These are phyloP conservation scores for Nymphicus hollandicus DNA, from an alignment of 2,113 vertebrate genomes.

Conservation along the genomic window DNA sequence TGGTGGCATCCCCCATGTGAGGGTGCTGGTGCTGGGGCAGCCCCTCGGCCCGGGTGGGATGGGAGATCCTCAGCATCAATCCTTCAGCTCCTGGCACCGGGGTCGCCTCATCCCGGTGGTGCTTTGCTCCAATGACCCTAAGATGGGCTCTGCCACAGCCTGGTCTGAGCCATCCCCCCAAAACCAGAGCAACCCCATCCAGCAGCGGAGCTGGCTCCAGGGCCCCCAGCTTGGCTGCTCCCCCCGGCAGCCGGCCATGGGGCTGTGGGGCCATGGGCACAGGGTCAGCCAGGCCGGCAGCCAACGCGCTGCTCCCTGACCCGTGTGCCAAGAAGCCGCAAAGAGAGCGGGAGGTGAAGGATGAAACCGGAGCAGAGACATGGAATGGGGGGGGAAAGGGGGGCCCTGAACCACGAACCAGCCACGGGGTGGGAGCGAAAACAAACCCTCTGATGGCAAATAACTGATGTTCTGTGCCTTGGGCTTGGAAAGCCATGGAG, in stretches of 20 bases:
- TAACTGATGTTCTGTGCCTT: not conserved
- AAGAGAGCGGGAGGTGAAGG: not conserved
- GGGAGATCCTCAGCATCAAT: not conserved
- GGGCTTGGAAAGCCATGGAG: slow-evolving; percentile 41
- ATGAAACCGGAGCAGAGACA: not conserved
- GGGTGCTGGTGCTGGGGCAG: not conserved
- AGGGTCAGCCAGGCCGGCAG: not conserved
- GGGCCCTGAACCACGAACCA: not conserved
- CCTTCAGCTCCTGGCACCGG: accelerated
- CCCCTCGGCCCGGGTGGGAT: accelerated
- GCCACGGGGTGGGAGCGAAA: not conserved
- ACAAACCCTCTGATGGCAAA: not conserved
- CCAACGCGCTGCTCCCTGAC: not conserved
- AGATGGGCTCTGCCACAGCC: accelerated
- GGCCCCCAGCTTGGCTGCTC: not conserved
- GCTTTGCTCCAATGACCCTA: not conserved
- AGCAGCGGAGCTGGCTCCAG: not conserved
- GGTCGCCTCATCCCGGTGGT: accelerated
- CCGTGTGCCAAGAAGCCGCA: not conserved
- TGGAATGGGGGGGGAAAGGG: not conserved
- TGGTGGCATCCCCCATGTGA: accelerated
- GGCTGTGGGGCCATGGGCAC: accelerated
- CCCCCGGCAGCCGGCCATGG: not conserved
- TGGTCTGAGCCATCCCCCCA: not conserved
- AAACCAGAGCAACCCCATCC: not conserved